phyloP scores from a whole-genome alignment of 1,140 invertebrate genomes.

The Rhopalosiphum padi region DNA sequence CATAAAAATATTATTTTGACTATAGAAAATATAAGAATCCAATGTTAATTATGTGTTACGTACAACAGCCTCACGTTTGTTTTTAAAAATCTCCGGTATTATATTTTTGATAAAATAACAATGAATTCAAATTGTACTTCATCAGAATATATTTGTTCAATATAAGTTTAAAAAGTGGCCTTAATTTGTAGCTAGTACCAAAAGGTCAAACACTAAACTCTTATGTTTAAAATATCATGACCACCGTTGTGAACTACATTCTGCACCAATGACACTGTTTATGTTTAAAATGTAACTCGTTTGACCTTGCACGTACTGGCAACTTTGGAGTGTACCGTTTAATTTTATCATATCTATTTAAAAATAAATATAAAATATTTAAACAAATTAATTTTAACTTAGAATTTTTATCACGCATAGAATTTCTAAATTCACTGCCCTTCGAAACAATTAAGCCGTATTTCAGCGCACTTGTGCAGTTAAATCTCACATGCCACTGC shows the following conservation, averaged over 20 bases:
- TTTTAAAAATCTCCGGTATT: background rate
- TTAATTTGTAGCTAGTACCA: background rate
- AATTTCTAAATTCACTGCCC: conserved; percentile 34
- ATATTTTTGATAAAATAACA: conserved; percentile 25
- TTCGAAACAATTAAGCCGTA: conserved; percentile 13
- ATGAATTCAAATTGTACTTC: background rate
- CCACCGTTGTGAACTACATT: background rate
- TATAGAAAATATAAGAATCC: conserved; percentile 55
- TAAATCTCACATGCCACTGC: conserved; percentile 3
- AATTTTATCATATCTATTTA: background rate
- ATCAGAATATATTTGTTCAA: background rate
- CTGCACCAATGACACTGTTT: background rate
- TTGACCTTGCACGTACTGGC: background rate
- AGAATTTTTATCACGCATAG: conserved; percentile 30
- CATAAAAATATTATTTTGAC: conserved; percentile 44
- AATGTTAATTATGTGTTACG: conserved; percentile 44
- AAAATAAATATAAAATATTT: background rate
- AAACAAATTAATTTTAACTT: background rate
- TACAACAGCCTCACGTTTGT: background rate
- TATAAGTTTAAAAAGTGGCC: background rate
- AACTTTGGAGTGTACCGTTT: background rate
- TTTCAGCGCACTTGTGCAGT: conserved; percentile 19
- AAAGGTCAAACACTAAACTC: background rate
- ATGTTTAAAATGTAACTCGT: background rate
- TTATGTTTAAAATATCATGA: background rate